A percentile compares a stretch with the other conserved stretches of the same genome.
Evolutionary conservation across 35 echinoderm and acorn worm species (phyloP).

Genomic region (Apostichopus californicus): DNA sequence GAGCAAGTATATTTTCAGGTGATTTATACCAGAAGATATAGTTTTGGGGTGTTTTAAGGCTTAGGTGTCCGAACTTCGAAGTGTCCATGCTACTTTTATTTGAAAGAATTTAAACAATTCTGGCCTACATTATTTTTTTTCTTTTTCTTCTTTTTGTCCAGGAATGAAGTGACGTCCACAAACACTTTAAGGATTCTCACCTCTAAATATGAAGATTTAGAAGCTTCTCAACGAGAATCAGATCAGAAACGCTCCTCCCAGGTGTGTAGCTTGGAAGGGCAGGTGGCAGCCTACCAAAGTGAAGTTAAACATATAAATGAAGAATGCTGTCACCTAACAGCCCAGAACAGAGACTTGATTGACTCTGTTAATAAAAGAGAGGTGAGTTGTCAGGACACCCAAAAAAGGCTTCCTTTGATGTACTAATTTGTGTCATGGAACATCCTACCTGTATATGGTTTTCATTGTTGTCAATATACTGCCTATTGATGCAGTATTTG

Average conservation of each 20-base stretch:
- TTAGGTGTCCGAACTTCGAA: too few relatives aligned
- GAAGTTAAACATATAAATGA: background rate
- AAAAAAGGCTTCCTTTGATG: too few relatives aligned
- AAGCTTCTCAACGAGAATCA: slow-evolving; percentile 2
- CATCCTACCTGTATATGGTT: too few relatives aligned
- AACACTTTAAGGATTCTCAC: background rate
- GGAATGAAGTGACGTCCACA: background rate
- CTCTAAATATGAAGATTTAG: slow-evolving; percentile 18
- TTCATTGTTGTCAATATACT: too few relatives aligned
- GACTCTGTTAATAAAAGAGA: slow-evolving; percentile 27
- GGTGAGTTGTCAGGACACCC: background rate
- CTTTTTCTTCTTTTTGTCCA: background rate
- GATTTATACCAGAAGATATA: too few relatives aligned
- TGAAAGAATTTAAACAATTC: too few relatives aligned
- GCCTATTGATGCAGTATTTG: too few relatives aligned
- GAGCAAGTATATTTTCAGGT: too few relatives aligned
- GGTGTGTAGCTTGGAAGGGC: background rate
- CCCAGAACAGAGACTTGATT: slow-evolving; percentile 13
- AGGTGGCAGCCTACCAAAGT: background rate
- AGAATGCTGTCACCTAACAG: slow-evolving; percentile 9
- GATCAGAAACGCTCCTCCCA: background rate
- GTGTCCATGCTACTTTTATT: too few relatives aligned
- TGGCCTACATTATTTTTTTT: too few relatives aligned
- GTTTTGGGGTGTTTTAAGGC: too few relatives aligned
- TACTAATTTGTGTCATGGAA: too few relatives aligned